phyloP scores from a whole-genome alignment of 2,113 vertebrate genomes.

The Camelus bactrianus region DNA sequence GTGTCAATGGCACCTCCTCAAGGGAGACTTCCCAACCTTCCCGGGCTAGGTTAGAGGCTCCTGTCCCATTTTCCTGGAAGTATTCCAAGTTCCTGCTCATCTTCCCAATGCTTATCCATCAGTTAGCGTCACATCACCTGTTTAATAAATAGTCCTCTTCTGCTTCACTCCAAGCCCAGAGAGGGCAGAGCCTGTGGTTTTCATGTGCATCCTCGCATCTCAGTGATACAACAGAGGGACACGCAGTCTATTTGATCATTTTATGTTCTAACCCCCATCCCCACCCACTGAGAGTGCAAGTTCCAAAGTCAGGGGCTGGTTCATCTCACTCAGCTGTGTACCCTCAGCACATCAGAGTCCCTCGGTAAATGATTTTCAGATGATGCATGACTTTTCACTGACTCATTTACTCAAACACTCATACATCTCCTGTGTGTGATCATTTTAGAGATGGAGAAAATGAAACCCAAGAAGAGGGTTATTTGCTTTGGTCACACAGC shows the following conservation, averaged over 20 bases:
- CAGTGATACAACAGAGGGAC: background rate
- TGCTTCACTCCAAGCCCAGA: background rate
- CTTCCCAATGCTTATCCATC: background rate
- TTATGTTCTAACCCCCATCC: background rate
- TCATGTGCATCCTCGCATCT: background rate
- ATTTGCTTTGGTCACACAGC: background rate
- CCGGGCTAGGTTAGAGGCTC: background rate
- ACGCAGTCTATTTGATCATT: background rate
- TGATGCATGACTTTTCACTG: slow-evolving; percentile 1
- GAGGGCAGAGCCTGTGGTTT: background rate
- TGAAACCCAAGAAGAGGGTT: background rate
- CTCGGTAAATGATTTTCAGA: background rate
- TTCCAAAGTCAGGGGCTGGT: background rate
- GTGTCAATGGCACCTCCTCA: background rate
- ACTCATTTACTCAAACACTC: slow-evolving; percentile 33
- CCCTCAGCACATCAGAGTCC: background rate
- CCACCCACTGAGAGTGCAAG: background rate
- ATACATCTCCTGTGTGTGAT: background rate
- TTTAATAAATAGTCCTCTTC: background rate
- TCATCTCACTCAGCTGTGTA: background rate
- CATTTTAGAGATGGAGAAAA: slow-evolving; percentile 45
- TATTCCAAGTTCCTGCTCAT: background rate
- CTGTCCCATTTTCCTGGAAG: background rate
- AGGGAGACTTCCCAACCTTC: background rate
- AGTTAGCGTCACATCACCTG: background rate